Percentiles rank a stretch among this genome's conserved stretches.
Evolutionary conservation across 2,797 vertebrate genomes (phyloP).

Genomic region (Taeniopygia guttata): DNA sequence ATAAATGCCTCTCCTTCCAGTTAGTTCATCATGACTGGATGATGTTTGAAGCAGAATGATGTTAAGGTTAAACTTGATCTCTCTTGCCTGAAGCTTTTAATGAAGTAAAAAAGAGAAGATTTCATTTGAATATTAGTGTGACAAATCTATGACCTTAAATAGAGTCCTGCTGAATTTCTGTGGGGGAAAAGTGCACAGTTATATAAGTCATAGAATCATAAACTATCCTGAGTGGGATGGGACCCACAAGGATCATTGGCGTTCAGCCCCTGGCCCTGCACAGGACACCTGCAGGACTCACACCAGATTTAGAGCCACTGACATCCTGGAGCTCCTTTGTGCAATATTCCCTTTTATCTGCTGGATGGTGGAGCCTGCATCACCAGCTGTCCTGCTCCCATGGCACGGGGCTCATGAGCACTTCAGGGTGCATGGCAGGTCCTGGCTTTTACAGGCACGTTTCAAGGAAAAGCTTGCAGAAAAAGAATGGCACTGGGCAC

Average conservation of each 20-base stretch:
- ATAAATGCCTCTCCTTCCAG: background rate
- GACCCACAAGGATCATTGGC: background rate
- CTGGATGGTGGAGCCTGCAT: background rate
- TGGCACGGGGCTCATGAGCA: background rate
- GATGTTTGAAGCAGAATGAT: background rate
- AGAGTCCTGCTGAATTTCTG: background rate
- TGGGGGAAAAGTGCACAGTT: background rate
- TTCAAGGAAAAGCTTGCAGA: background rate
- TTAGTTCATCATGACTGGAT: background rate
- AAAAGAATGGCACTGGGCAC: background rate
- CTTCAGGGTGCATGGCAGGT: background rate
- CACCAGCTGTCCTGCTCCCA: background rate
- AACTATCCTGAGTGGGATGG: background rate
- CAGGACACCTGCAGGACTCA: background rate
- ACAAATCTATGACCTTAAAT: background rate
- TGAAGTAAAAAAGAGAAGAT: background rate
- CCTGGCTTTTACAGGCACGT: background rate
- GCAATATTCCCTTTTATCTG: background rate
- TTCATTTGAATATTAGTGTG: background rate
- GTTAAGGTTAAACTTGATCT: background rate
- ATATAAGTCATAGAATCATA: background rate
- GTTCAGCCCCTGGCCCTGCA: background rate
- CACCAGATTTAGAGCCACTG: background rate
- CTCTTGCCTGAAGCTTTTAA: conserved; percentile 4
- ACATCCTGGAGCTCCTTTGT: background rate